phyloP scores from a whole-genome alignment of 2,797 vertebrate species.

The Megalops cyprinoides region DNA sequence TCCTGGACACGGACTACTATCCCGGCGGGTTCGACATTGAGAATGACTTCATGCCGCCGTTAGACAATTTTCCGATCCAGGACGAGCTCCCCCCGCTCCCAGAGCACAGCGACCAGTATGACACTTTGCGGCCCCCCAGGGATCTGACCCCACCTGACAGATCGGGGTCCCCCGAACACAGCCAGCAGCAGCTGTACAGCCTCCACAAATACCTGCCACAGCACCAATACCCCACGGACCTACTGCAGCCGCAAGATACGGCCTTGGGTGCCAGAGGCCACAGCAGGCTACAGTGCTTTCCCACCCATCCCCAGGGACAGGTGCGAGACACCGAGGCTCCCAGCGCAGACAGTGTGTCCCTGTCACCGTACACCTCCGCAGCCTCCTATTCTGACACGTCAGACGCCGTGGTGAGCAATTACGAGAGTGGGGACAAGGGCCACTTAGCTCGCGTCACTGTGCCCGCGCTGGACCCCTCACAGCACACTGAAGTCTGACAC shows the following conservation, averaged over 20 bases:
- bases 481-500: constrained; percentile 98
- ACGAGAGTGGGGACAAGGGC: constrained; percentile 90
- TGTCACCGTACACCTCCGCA: constrained; percentile 90
- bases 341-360: constrained; percentile 84
- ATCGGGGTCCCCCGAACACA: constrained; percentile 73
- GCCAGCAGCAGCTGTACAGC: constrained; percentile 83
- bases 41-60: constrained; percentile 93
- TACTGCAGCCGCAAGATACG: constrained; percentile 80
- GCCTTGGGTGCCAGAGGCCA: constrained; percentile 51
- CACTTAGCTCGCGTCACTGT: not conserved
- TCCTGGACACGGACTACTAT: constrained; percentile 97
- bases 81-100: constrained; percentile 91
- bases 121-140: constrained; percentile 82
- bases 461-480: constrained; percentile 82
- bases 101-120: constrained; percentile 81
- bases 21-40: constrained; percentile 97
- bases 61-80: constrained; percentile 86
- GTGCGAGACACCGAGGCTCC: constrained; percentile 81
- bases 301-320: constrained; percentile 68
- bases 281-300: not conserved
- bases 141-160: constrained; percentile 69
- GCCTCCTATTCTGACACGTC: constrained; percentile 97
- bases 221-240: constrained; percentile 70
- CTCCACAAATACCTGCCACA: constrained; percentile 91
- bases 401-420: constrained; percentile 95